Percentiles rank a stretch among this genome's conserved stretches.
These are phyloP conservation scores for Geococcyx californianus DNA, from an alignment of 2,113 vertebrate genomes.

Conservation along the genomic window DNA sequence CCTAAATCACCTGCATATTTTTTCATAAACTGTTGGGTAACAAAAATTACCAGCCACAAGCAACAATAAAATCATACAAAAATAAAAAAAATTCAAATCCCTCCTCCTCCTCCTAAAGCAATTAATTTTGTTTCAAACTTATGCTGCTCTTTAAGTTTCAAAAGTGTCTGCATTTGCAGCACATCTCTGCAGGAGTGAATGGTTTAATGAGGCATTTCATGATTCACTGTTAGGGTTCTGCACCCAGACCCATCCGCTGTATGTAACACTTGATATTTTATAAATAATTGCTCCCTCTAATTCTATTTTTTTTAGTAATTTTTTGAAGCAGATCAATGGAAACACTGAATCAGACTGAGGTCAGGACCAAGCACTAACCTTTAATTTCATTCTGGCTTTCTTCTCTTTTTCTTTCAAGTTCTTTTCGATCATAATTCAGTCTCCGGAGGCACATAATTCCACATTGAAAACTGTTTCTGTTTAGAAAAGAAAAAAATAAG, in stretches of 20 bases:
- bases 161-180: not conserved
- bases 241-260: not conserved
- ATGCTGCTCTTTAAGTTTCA: no score
- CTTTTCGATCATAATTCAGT: conserved; percentile 94
- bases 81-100: not conserved
- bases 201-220: not conserved
- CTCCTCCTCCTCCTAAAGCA: not conserved
- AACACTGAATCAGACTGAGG: not conserved
- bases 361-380: conserved; percentile 70
- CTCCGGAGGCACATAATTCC: conserved; percentile 96
- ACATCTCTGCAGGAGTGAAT: not conserved
- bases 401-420: conserved; percentile 90
- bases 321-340: not conserved
- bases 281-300: not conserved
- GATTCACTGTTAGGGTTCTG: not conserved
- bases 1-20: not conserved
- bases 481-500: not conserved
- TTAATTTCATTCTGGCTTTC: conserved; percentile 84
- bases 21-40: not conserved
- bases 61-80: not conserved
- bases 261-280: not conserved
- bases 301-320: not conserved
- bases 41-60: not conserved
- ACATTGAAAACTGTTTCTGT: conserved; percentile 97
- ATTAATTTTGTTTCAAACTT: not conserved